These are phyloP conservation scores for Ceratitis capitata DNA, from an alignment of 1,140 invertebrate species.

Conservation along the genomic window DNA sequence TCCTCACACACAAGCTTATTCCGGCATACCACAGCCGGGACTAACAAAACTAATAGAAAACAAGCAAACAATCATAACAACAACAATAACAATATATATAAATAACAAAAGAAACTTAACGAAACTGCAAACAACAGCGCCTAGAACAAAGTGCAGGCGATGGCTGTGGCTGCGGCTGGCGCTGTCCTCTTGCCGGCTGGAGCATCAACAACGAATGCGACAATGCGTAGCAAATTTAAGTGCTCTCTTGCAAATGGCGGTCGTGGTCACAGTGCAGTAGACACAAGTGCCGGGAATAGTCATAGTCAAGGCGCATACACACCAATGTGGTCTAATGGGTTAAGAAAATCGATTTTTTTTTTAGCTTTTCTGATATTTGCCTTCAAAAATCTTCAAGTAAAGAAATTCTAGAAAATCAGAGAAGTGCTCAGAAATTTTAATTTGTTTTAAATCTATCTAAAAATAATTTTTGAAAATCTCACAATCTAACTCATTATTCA, in stretches of 20 bases:
- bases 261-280: background rate
- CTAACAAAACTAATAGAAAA: constrained; percentile 27
- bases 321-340: too few species aligned
- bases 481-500: too few species aligned
- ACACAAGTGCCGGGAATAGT: background rate
- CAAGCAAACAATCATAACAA: background rate
- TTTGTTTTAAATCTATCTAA: too few species aligned
- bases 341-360: too few species aligned
- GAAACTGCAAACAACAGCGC: background rate
- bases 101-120: constrained; percentile 28
- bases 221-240: constrained; percentile 14
- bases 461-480: too few species aligned
- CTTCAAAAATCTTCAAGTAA: too few species aligned
- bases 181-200: background rate
- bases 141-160: background rate
- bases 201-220: background rate
- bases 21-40: background rate
- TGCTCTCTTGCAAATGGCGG: background rate
- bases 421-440: too few species aligned
- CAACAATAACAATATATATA: background rate
- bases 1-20: background rate
- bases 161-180: background rate
- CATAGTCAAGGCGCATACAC: background rate
- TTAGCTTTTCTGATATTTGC: too few species aligned
- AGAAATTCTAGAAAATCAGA: too few species aligned